A percentile compares a stretch with the other conserved stretches of the same genome.
Evolutionary conservation across 2,888 invertebrate genomes (phyloP).

Genomic region (Scaptomyza cyrtandrae): DNA sequence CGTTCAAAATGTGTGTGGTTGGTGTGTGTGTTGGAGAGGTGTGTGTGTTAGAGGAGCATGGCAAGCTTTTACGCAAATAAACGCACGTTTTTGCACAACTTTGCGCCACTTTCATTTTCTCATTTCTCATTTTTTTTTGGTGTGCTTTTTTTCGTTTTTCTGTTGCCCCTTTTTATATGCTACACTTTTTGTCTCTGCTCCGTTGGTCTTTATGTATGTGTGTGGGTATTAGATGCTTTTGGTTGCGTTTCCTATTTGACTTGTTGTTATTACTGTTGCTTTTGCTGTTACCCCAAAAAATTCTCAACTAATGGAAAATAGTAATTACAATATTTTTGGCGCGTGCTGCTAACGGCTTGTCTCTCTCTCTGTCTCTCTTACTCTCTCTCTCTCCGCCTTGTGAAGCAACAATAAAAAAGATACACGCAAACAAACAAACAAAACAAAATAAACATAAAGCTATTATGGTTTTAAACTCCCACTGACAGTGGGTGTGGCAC

Average conservation of each 20-base stretch:
- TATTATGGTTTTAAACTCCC: conserved; percentile 43
- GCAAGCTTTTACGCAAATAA: conserved; percentile 75
- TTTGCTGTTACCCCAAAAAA: conserved; percentile 7
- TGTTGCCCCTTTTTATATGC: conserved; percentile 47
- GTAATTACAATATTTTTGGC: conserved; percentile 75
- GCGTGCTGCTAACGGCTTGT: conserved; percentile 27
- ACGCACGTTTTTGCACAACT: conserved; percentile 76
- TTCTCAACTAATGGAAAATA: conserved; percentile 73
- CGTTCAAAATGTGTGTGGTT: not conserved
- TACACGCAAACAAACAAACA: conserved; percentile 10
- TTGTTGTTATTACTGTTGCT: conserved; percentile 16
- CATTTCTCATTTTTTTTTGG: not conserved
- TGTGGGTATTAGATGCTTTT: conserved; percentile 26
- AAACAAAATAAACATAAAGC: conserved; percentile 51
- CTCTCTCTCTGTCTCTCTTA: conserved; percentile 1
- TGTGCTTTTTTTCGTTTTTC: conserved; percentile 1
- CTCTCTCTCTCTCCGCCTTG: conserved; percentile 12
- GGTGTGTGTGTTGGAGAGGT: not conserved
- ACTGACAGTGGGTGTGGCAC: not conserved
- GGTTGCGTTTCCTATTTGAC: conserved; percentile 16
- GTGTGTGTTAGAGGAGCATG: conserved; percentile 7
- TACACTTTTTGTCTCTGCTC: conserved; percentile 34
- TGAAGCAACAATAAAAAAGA: not conserved
- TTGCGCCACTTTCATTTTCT: conserved; percentile 69
- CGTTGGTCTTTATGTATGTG: not conserved